These are phyloP conservation scores for Latrodectus geometricus DNA, from an alignment of 1,140 invertebrate genomes.

Conservation along the genomic window DNA sequence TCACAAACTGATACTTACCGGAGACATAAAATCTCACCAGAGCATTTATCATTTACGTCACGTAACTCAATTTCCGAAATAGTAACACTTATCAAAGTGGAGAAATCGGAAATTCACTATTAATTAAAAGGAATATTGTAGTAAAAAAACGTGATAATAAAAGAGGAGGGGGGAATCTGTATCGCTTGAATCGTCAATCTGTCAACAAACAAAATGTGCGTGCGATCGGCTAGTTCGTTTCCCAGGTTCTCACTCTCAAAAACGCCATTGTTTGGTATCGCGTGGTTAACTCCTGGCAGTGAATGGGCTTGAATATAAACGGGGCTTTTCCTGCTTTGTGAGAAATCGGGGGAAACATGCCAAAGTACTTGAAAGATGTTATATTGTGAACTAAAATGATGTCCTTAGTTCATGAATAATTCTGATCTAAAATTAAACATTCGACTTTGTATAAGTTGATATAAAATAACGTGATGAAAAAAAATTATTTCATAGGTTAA, in stretches of 20 bases:
- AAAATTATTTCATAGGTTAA: too few relatives aligned
- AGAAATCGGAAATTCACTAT: conserved; percentile 31
- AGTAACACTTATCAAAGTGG: neutral
- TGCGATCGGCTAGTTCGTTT: neutral
- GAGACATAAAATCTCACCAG: neutral
- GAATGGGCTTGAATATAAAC: conserved; percentile 24
- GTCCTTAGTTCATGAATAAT: neutral
- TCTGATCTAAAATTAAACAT: neutral
- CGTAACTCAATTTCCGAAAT: conserved; percentile 21
- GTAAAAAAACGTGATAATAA: neutral
- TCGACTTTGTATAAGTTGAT: too few relatives aligned
- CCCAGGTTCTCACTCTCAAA: neutral
- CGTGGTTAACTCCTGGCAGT: conserved; percentile 23
- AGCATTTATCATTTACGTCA: conserved; percentile 5
- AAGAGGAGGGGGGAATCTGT: neutral
- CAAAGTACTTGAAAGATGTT: conserved; percentile 18
- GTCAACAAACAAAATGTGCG: conserved; percentile 6
- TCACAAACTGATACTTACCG: too few relatives aligned
- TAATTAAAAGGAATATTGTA: conserved; percentile 20
- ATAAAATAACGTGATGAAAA: too few relatives aligned
- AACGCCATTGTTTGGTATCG: conserved; percentile 23
- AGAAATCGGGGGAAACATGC: conserved; percentile 1
- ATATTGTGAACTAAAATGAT: conserved; percentile 19
- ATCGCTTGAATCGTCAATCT: conserved; percentile 8
- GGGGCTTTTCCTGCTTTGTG: conserved; percentile 13